phyloP scores from a whole-genome alignment of 2,113 vertebrate species.

The Sisor rabdophorus region DNA sequence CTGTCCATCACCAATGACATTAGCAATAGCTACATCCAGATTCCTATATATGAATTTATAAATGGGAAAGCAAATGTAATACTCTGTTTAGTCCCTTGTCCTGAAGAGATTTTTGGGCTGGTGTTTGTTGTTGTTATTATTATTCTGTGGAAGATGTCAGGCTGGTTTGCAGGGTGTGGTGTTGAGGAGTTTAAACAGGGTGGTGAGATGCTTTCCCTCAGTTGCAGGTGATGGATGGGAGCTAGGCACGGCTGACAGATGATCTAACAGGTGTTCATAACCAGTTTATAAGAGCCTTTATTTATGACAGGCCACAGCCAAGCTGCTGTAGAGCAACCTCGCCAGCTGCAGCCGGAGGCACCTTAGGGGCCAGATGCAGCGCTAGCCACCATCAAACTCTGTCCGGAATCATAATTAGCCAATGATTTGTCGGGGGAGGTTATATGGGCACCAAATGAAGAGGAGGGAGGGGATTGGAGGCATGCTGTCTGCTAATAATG shows the following conservation, averaged over 20 bases:
- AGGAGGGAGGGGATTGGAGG: constrained; percentile 49
- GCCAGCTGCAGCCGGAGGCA: constrained; percentile 82
- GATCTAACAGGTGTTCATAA: constrained; percentile 98
- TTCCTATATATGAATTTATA: constrained; percentile 73
- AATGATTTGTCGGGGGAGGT: constrained; percentile 71
- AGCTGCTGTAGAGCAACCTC: constrained; percentile 82
- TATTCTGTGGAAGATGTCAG: constrained; percentile 29
- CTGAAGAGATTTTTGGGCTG: constrained; percentile 85
- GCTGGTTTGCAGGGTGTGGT: constrained; percentile 19
- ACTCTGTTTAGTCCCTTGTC: constrained; percentile 83
- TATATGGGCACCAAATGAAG: constrained; percentile 48
- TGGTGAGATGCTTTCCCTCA: constrained; percentile 72
- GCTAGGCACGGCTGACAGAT: constrained; percentile 87
- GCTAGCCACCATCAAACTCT: constrained; percentile 79
- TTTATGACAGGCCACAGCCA: constrained; percentile 89
- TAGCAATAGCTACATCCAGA: constrained; percentile 71
- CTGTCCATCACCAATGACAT: constrained; percentile 74
- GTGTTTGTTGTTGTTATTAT: constrained; percentile 18
- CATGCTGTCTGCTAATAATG: constrained; percentile 47
- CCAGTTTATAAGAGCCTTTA: constrained; percentile 96
- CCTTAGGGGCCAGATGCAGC: constrained; percentile 79
- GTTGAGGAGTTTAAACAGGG: constrained; percentile 78
- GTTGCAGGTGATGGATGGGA: constrained; percentile 81
- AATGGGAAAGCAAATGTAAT: constrained; percentile 86
- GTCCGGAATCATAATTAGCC: constrained; percentile 88